Conservation (phyloP, 2,797 vertebrate genomes). For the Cirrhinus molitorella region DNA sequence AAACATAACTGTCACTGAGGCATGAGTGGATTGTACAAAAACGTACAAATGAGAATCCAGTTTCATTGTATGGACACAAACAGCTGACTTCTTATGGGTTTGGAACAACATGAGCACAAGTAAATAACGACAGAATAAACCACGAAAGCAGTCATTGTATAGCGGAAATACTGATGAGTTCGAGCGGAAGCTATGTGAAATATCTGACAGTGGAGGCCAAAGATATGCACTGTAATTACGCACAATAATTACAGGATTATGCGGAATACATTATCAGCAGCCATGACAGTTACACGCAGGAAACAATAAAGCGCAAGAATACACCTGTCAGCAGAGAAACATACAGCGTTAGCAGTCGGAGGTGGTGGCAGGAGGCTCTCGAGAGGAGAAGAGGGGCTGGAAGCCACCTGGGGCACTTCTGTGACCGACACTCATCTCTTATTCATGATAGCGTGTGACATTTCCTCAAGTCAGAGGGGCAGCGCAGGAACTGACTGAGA, state of each 20-base stretch:
- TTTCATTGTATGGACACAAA: not conserved
- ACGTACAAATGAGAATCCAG: not conserved
- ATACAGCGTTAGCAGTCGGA: constrained; percentile 41
- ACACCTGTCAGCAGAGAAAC: constrained; percentile 34
- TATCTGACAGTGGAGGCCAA: constrained; percentile 31
- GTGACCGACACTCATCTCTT: constrained; percentile 68
- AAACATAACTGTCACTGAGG: not conserved
- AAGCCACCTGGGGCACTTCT: constrained; percentile 56
- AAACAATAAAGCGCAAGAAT: constrained; percentile 38
- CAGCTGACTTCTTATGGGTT: not conserved
- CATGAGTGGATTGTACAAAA: not conserved
- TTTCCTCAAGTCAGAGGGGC: constrained; percentile 62
- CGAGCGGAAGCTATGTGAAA: constrained; percentile 6
- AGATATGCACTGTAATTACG: constrained; percentile 40
- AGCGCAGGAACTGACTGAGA: constrained; percentile 50
- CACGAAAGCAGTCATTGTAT: constrained; percentile 62
- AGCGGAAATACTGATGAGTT: constrained; percentile 55
- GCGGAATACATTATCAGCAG: not conserved
- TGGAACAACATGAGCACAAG: not conserved
- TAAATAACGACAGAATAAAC: constrained; percentile 60
- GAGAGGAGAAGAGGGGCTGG: constrained; percentile 56
- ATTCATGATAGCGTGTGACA: constrained; percentile 73
- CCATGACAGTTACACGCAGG: not conserved
- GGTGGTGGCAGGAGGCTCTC: constrained; percentile 48
- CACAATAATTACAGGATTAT: constrained; percentile 42